Percentiles rank a stretch among this genome's conserved stretches.
phyloP scores from a whole-genome alignment of 2,888 invertebrate species.

The Thera britannica region DNA sequence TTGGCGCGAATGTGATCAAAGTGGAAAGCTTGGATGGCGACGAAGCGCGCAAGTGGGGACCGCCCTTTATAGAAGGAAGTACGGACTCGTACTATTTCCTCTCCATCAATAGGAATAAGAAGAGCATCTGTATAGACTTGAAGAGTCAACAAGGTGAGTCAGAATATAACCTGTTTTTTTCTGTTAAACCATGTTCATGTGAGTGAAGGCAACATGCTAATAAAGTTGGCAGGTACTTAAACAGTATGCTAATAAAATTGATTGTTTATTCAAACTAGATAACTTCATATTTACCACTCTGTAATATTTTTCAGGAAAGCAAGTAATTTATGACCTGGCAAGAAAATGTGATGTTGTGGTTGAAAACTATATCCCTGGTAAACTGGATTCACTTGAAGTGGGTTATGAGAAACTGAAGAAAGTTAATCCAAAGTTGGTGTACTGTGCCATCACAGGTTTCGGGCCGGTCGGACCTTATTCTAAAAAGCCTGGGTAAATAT shows the following conservation, averaged over 20 bases:
- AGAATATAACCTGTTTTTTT: neutral
- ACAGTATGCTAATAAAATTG: slow-evolving; percentile 2
- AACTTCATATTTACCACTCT: neutral
- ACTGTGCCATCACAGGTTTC: slow-evolving; percentile 97
- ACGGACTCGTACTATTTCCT: slow-evolving; percentile 93
- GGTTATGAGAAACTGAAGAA: slow-evolving; percentile 90
- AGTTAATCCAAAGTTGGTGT: slow-evolving; percentile 92
- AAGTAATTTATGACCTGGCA: slow-evolving; percentile 89
- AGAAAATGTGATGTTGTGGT: slow-evolving; percentile 93
- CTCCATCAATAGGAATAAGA: slow-evolving; percentile 96
- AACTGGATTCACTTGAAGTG: slow-evolving; percentile 89
- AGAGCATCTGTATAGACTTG: slow-evolving; percentile 94
- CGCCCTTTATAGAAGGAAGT: slow-evolving; percentile 90
- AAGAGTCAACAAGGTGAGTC: slow-evolving; percentile 87
- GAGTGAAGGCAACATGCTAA: too few species aligned
- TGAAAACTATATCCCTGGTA: slow-evolving; percentile 98
- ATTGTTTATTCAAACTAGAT: neutral
- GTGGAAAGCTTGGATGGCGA: slow-evolving; percentile 94
- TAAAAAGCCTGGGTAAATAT: slow-evolving; percentile 89
- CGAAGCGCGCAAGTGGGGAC: slow-evolving; percentile 96
- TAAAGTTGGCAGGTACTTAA: neutral
- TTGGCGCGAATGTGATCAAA: slow-evolving; percentile 97
- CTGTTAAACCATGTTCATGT: neutral
- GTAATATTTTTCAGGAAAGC: slow-evolving; percentile 66
- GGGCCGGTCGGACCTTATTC: slow-evolving; percentile 95